These are phyloP conservation scores for Holacanthus passer DNA, from an alignment of 2,113 vertebrate species.

Conservation along the genomic window DNA sequence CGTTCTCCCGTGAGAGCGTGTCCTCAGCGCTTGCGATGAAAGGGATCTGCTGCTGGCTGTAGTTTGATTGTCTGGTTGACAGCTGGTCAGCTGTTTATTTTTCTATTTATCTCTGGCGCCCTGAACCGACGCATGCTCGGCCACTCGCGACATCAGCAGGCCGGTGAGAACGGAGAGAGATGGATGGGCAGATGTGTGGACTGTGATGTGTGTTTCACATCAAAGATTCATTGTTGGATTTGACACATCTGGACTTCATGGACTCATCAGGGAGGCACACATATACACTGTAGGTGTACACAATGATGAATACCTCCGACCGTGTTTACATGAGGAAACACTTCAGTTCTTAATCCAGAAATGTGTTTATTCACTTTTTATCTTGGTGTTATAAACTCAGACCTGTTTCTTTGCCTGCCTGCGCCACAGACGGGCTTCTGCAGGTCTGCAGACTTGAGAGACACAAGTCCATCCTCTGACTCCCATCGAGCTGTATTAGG, in stretches of 20 bases:
- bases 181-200: conserved; percentile 50
- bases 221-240: conserved; percentile 53
- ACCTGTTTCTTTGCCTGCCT: conserved; percentile 1
- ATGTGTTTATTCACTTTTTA: conserved; percentile 29
- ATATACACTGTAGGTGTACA: conserved; percentile 17
- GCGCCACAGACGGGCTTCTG: conserved; percentile 14
- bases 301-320: conserved; percentile 27
- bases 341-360: conserved; percentile 50
- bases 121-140: conserved; percentile 36
- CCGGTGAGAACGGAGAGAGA: conserved; percentile 32
- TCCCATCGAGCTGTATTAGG: neutral
- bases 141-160: conserved; percentile 22
- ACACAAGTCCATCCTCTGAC: conserved; percentile 12
- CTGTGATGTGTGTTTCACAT: conserved; percentile 31
- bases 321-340: conserved; percentile 31
- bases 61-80: conserved; percentile 71
- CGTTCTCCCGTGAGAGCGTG: conserved; percentile 40
- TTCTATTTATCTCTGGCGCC: conserved; percentile 63
- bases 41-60: conserved; percentile 60
- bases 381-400: neutral
- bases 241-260: conserved; percentile 62
- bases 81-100: conserved; percentile 78
- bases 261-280: conserved; percentile 34
- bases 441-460: conserved; percentile 20
- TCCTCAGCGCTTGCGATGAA: conserved; percentile 57